Evolutionary conservation across 1,140 invertebrate species (phyloP).

Genomic region (Laupala kohalensis): DNA sequence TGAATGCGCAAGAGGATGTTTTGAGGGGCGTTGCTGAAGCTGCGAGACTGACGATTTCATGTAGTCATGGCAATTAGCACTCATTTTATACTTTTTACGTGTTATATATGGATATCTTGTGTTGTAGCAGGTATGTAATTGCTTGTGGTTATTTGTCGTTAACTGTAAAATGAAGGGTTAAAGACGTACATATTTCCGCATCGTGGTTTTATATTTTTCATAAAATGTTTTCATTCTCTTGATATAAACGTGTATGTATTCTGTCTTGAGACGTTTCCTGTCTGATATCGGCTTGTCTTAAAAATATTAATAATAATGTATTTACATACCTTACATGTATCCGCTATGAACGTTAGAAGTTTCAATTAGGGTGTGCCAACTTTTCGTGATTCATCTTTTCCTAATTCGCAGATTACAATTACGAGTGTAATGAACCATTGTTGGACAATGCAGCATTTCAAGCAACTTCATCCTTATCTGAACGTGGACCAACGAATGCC

Average conservation of each 20-base stretch:
- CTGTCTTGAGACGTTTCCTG: neutral
- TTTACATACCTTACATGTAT: neutral
- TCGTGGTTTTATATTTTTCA: neutral
- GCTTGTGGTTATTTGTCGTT: neutral
- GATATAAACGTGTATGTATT: neutral
- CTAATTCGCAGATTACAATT: constrained; percentile 19
- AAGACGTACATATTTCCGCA: neutral
- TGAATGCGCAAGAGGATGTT: neutral
- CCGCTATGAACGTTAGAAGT: neutral
- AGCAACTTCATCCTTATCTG: constrained; percentile 63
- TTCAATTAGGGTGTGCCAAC: neutral
- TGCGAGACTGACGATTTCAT: neutral
- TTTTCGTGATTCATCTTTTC: neutral
- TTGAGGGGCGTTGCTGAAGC: neutral
- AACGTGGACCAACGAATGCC: constrained; percentile 68
- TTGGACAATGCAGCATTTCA: constrained; percentile 53
- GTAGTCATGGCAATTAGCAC: neutral
- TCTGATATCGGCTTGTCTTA: neutral
- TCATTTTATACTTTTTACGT: neutral
- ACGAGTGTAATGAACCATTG: constrained; percentile 69
- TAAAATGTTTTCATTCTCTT: neutral
- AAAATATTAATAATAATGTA: neutral
- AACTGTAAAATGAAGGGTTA: neutral
- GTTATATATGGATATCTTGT: neutral
- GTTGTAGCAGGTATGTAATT: neutral